A percentile compares a stretch with the other conserved stretches of the same genome.
Evolutionary conservation across 2,113 vertebrate species (phyloP).

Genomic region (Paratilapia polleni): DNA sequence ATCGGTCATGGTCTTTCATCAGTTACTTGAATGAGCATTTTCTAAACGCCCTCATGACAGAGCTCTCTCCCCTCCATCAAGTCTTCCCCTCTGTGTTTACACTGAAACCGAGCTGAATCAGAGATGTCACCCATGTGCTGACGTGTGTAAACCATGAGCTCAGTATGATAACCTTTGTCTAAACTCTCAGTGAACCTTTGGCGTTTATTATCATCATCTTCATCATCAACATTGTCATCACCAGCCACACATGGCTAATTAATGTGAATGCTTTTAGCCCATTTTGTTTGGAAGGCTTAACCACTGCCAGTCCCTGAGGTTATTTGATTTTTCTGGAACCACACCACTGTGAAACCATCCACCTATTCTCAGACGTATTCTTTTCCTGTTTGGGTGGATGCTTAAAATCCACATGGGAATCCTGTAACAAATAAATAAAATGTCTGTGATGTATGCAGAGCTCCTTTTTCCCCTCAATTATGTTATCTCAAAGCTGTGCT

Average conservation of each 20-base stretch:
- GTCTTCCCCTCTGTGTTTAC: slow-evolving; percentile 65
- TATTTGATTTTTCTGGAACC: slow-evolving; percentile 20
- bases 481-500: neutral
- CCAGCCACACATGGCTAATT: slow-evolving; percentile 52
- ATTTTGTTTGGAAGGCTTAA: slow-evolving; percentile 50
- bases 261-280: slow-evolving; percentile 30
- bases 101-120: slow-evolving; percentile 44
- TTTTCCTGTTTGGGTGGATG: neutral
- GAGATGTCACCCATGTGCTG: slow-evolving; percentile 54
- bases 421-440: too few relatives aligned
- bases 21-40: neutral
- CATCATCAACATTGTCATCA: slow-evolving; percentile 62
- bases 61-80: slow-evolving; percentile 35
- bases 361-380: neutral
- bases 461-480: too few relatives aligned
- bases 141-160: slow-evolving; percentile 69
- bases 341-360: neutral
- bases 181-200: slow-evolving; percentile 62
- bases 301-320: neutral
- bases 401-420: neutral
- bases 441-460: neutral
- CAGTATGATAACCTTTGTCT: slow-evolving; percentile 70
- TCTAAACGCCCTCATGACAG: neutral
- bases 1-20: neutral
- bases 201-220: slow-evolving; percentile 64